Evolutionary conservation across 1,140 invertebrate species (phyloP).

Genomic region (Euborellia annulipes): DNA sequence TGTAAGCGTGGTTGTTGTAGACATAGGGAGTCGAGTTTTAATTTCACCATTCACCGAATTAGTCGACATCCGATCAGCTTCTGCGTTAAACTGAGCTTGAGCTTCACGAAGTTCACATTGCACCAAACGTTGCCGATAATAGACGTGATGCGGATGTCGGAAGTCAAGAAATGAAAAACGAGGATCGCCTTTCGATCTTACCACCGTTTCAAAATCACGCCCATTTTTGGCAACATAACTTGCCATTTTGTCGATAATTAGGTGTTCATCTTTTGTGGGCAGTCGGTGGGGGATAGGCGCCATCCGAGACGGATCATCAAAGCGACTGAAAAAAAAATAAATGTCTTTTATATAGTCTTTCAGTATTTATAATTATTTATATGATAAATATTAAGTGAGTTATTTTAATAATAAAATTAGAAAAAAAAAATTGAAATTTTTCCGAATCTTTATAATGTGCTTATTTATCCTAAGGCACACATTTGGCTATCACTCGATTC

Average conservation of each 20-base stretch:
- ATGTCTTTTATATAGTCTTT: no score
- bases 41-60: no score
- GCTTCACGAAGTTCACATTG: conserved; percentile 14
- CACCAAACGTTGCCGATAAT: conserved; percentile 48
- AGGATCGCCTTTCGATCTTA: conserved; percentile 71
- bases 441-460: no score
- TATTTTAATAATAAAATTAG: no score
- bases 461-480: no score
- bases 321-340: no score
- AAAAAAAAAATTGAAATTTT: no score
- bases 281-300: conserved; percentile 33
- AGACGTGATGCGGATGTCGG: conserved; percentile 53
- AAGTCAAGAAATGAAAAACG: conserved; percentile 67
- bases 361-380: no score
- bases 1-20: neutral
- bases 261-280: conserved; percentile 61
- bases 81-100: neutral
- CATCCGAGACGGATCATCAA: neutral
- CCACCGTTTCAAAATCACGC: conserved; percentile 74
- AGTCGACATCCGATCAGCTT: neutral
- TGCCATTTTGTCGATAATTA: conserved; percentile 91
- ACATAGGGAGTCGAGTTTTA: no score
- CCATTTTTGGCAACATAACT: conserved; percentile 90
- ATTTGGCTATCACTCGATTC: no score
- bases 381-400: no score